A percentile compares a stretch with the other conserved stretches of the same genome.
These are phyloP conservation scores for Limnephilus rhombicus DNA, from an alignment of 2,888 invertebrate genomes.

Conservation along the genomic window DNA sequence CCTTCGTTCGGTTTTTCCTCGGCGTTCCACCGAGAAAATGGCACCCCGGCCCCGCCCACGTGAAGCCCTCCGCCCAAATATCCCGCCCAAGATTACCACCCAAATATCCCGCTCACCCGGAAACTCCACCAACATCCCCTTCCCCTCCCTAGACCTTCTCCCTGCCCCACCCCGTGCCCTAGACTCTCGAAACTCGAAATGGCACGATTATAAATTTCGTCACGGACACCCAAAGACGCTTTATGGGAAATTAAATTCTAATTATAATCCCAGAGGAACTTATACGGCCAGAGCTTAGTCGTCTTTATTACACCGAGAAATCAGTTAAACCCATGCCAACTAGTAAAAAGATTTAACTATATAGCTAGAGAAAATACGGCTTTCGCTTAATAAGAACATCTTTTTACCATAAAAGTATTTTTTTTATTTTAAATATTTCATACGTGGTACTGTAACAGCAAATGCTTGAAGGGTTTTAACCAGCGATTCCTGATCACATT, in stretches of 20 bases:
- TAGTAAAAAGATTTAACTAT: conserved; percentile 1
- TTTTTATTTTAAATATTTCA: too few relatives aligned
- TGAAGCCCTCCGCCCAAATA: not conserved
- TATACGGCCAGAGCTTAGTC: conserved; percentile 53
- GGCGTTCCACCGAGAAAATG: conserved; percentile 47
- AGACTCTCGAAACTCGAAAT: conserved; percentile 52
- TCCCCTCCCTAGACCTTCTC: not conserved
- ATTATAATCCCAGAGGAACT: conserved; percentile 65
- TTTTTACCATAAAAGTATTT: too few relatives aligned
- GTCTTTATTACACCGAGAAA: conserved; percentile 19
- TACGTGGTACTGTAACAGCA: too few relatives aligned
- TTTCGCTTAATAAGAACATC: not conserved
- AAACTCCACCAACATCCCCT: not conserved
- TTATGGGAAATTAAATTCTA: conserved; percentile 67
- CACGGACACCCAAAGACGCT: conserved; percentile 66
- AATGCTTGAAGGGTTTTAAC: too few relatives aligned
- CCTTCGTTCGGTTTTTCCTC: not conserved
- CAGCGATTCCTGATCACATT: too few relatives aligned
- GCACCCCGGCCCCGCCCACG: conserved; percentile 48
- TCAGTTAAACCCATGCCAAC: conserved; percentile 5
- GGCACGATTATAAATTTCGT: conserved; percentile 66
- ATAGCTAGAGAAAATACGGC: not conserved
- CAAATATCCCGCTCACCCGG: not conserved
- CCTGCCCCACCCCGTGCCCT: not conserved
- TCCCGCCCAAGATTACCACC: not conserved